Base-by-base conservation (phyloP, 1,140 invertebrate genomes). In the Bombus soroeensis region DNA sequence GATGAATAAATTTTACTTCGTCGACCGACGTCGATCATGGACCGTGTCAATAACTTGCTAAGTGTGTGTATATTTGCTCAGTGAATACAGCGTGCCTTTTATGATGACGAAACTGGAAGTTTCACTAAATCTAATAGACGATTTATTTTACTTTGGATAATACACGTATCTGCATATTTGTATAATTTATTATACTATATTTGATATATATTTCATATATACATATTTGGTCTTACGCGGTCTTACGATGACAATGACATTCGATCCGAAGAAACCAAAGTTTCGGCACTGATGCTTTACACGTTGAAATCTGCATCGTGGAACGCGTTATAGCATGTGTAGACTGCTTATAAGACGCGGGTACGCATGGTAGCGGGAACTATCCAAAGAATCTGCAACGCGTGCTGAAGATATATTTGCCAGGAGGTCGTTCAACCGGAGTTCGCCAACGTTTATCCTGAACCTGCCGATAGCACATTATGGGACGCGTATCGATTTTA, bases 401-500 rank as follows among this genome's bases (percentile, higher is more conserved):
- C 22, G 28, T 25, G 68, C 10, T 25, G 22, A 70, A 70, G 70
- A 71, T 41, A 71, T 28, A 39, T 71, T 71, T 18, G 39, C 70
- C 25, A 43, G 39, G 37, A 71, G 37, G 71, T 72, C 12, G 28
- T 72, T 43, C 71, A 72, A 72, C 37, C 2, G 34, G 39, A 72
- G 12, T 72, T 43, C 15, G 39, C 71, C 34, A 43, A 37, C 39
- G 71, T 59, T 34, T 57, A 59, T 76, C 53, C 74, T 28, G 73
- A 9, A 34, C n/a, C 47, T 76, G 74, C 34, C 74, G 74, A 76
- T 53, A 59, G 15, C 53, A n/a, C 53, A 39, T 76, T 76, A 59
- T n/a, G 12, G 34, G 25, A 76, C 53, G 34, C 53, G 25, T 59
- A 76, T 76, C 47, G 74, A 76, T 76, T 76, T 39, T 59, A n/a